phyloP scores from a whole-genome alignment of 2,888 invertebrate genomes.

The Hypercompe scribonia region DNA sequence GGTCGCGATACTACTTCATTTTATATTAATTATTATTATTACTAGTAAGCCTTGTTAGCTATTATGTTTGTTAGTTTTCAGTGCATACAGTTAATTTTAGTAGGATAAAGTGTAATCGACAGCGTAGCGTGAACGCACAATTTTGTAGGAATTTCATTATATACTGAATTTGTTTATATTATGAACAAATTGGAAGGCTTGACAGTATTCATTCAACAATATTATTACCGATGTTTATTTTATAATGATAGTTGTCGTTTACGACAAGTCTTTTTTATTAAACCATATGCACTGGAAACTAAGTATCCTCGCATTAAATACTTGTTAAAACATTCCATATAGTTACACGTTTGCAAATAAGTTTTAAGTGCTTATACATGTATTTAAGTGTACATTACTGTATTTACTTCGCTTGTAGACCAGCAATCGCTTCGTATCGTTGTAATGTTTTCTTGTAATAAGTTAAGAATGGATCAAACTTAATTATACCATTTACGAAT shows the following conservation, averaged over 20 bases:
- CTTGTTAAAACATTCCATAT: constrained; percentile 68
- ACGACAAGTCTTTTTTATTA: not conserved
- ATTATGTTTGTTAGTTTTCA: constrained; percentile 48
- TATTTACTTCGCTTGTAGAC: constrained; percentile 21
- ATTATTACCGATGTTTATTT: not conserved
- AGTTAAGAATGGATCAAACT: constrained; percentile 23
- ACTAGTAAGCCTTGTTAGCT: constrained; percentile 35
- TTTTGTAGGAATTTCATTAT: not conserved
- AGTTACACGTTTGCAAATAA: constrained; percentile 43
- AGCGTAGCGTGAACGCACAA: constrained; percentile 35
- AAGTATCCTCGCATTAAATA: constrained; percentile 45
- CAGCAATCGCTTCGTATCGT: constrained; percentile 19
- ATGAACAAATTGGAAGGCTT: not conserved
- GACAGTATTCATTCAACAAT: not conserved
- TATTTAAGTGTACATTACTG: constrained; percentile 42
- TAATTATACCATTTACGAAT: constrained; percentile 32
- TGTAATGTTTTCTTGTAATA: constrained; percentile 22
- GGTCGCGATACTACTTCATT: constrained; percentile 61
- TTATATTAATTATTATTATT: constrained; percentile 24
- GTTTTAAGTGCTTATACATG: constrained; percentile 18
- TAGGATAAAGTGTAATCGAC: constrained; percentile 4
- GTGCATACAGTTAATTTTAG: constrained; percentile 43
- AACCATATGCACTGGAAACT: constrained; percentile 58
- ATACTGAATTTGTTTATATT: not conserved
- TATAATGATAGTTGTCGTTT: not conserved